phyloP scores from a whole-genome alignment of 1,140 invertebrate species.

The Listronotus oregonensis region DNA sequence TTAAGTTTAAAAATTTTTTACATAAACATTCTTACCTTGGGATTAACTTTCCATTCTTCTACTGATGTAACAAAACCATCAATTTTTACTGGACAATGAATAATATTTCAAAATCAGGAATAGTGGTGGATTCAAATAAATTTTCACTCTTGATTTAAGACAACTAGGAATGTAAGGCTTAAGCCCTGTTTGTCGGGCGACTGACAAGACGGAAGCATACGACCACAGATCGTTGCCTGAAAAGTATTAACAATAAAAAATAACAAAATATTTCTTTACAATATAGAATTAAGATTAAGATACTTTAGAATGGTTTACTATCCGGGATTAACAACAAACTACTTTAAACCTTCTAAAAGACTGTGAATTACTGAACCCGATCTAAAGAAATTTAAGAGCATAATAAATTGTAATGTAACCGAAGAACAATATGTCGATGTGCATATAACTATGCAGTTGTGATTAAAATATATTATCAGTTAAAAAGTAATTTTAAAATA shows the following conservation, averaged over 20 bases:
- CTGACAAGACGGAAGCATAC: constrained; percentile 66
- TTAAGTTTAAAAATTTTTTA: neutral
- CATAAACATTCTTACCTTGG: constrained; percentile 49
- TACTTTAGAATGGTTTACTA: too few species aligned
- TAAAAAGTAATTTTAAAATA: too few species aligned
- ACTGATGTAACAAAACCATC: constrained; percentile 59
- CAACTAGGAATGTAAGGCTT: constrained; percentile 64
- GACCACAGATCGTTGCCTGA: constrained; percentile 70
- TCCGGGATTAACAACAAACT: too few species aligned
- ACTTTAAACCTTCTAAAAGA: too few species aligned
- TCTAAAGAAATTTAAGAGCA: too few species aligned
- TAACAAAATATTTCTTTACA: too few species aligned
- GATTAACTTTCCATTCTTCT: constrained; percentile 63
- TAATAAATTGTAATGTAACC: too few species aligned
- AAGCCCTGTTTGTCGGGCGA: constrained; percentile 61
- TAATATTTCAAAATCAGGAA: constrained; percentile 63
- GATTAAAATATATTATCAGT: too few species aligned
- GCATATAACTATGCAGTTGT: too few species aligned
- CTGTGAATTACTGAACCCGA: too few species aligned
- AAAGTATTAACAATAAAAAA: neutral
- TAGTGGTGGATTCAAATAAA: constrained; percentile 61
- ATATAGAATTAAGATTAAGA: too few species aligned
- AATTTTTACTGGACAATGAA: constrained; percentile 60
- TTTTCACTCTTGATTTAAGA: constrained; percentile 60
- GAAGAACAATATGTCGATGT: too few species aligned